A percentile compares a stretch with the other conserved stretches of the same genome.
These are phyloP conservation scores for Denticeps clupeoides DNA, from an alignment of 2,797 vertebrate genomes.

Conservation along the genomic window DNA sequence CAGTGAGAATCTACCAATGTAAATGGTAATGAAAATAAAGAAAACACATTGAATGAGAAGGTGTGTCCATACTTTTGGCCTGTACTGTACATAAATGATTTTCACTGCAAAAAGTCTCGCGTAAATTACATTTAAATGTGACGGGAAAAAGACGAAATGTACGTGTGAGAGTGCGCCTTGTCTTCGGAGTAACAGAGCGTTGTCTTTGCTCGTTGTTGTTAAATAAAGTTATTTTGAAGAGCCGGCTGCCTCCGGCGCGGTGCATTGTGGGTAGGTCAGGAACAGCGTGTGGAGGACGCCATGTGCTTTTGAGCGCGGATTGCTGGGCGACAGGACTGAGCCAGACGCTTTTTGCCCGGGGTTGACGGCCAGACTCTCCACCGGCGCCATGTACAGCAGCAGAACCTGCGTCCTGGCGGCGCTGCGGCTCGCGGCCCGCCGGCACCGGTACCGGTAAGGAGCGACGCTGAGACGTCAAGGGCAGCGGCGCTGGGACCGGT, in stretches of 20 bases:
- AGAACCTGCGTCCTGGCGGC: slow-evolving; percentile 51
- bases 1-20: too few species aligned
- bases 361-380: not conserved
- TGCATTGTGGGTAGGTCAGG: slow-evolving; percentile 67
- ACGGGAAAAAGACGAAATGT: too few species aligned
- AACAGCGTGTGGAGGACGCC: slow-evolving; percentile 44
- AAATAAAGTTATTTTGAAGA: too few species aligned
- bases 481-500: not conserved
- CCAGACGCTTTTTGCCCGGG: not conserved
- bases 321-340: not conserved
- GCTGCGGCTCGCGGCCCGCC: slow-evolving; percentile 38
- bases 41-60: too few species aligned
- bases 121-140: too few species aligned
- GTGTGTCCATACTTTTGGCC: too few species aligned
- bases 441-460: slow-evolving; percentile 46
- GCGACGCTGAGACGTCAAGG: not conserved
- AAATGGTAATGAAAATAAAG: too few species aligned
- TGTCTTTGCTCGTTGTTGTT: too few species aligned
- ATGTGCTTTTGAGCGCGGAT: slow-evolving; percentile 57
- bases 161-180: too few species aligned
- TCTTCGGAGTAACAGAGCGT: too few species aligned
- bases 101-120: too few species aligned
- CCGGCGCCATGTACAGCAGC: slow-evolving; percentile 51
- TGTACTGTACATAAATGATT: too few species aligned
- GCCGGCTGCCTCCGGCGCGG: slow-evolving; percentile 18